Percentiles rank a stretch among this genome's conserved stretches.
These are phyloP conservation scores for Halcyon malimbica DNA, from an alignment of 2,113 vertebrate species.

Conservation along the genomic window DNA sequence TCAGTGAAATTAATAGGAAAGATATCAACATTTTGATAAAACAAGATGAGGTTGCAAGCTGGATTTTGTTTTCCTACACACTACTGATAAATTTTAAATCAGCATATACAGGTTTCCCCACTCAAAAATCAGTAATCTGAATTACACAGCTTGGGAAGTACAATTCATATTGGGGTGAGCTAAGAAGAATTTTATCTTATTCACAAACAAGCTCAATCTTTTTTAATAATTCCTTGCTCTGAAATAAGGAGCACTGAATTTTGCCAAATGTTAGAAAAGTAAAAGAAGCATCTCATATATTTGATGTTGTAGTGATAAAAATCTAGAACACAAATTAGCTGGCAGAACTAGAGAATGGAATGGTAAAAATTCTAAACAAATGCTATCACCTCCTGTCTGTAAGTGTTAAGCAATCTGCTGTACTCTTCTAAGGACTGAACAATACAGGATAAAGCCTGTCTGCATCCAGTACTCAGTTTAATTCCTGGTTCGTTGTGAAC, in stretches of 20 bases:
- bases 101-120: not conserved
- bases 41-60: not conserved
- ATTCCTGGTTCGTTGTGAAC: not conserved
- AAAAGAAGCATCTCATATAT: not conserved
- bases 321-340: not conserved
- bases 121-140: not conserved
- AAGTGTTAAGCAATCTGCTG: not conserved
- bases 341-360: not conserved
- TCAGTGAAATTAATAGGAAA: not conserved
- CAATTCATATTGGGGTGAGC: not conserved
- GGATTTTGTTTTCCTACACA: not conserved
- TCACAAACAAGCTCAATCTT: not conserved
- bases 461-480: not conserved
- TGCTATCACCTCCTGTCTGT: not conserved
- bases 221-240: not conserved
- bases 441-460: not conserved
- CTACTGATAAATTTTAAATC: not conserved
- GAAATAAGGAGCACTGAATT: not conserved
- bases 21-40: not conserved
- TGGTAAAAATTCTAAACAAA: not conserved
- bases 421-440: not conserved
- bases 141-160: not conserved
- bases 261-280: not conserved
- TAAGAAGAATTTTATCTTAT: not conserved
- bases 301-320: not conserved